These are phyloP conservation scores for Agrilus planipennis DNA, from an alignment of 1,140 invertebrate genomes.

Conservation along the genomic window DNA sequence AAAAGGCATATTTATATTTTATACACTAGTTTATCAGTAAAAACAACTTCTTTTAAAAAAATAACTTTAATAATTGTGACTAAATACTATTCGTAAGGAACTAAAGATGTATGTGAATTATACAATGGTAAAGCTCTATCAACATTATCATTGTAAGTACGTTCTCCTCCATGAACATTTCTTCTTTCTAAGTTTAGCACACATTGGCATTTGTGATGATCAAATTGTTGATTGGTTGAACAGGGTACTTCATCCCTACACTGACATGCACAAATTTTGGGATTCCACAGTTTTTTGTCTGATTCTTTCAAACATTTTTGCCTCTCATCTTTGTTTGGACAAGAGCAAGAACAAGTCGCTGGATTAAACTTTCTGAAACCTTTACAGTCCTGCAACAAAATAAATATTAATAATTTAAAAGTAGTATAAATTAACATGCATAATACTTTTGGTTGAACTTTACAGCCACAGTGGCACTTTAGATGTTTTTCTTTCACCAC, in stretches of 20 bases:
- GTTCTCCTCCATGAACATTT: too few species aligned
- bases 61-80: too few species aligned
- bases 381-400: conserved; percentile 42
- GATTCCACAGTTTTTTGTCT: conserved; percentile 47
- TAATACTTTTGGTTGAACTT: conserved; percentile 41
- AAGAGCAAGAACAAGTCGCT: conserved; percentile 44
- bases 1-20: too few species aligned
- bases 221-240: conserved; percentile 45
- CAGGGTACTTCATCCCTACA: conserved; percentile 43
- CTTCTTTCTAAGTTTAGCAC: conserved; percentile 15
- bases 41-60: too few species aligned
- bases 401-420: conserved; percentile 11
- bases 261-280: conserved; percentile 41
- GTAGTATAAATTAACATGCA: conserved; percentile 15
- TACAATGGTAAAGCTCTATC: too few species aligned
- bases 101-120: too few species aligned
- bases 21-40: too few species aligned
- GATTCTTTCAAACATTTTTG: conserved; percentile 40
- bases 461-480: conserved; percentile 49
- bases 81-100: too few species aligned
- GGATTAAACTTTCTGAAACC: conserved; percentile 42
- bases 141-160: too few species aligned
- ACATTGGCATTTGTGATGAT: conserved; percentile 48
- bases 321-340: conserved; percentile 46
- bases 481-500: conserved; percentile 46